These are phyloP conservation scores for Hippocampus abdominalis DNA, from an alignment of 2,113 vertebrate genomes.

Conservation along the genomic window DNA sequence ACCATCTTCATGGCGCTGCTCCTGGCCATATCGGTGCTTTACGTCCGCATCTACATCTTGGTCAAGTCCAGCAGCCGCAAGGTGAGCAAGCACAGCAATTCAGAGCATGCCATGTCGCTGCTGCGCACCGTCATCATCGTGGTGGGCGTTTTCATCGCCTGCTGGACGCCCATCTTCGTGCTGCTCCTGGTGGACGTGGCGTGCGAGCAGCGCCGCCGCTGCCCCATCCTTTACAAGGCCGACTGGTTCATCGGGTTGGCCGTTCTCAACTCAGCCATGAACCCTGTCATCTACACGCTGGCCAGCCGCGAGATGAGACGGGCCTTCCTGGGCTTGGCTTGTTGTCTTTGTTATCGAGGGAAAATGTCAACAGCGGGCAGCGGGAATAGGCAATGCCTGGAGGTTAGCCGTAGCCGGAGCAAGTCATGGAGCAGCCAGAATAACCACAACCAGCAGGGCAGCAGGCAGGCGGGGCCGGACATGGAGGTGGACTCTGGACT, in stretches of 20 bases:
- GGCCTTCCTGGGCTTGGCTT: conserved; percentile 85
- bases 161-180: conserved; percentile 89
- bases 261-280: conserved; percentile 91
- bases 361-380: conserved; percentile 40
- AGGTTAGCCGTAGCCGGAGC: conserved; percentile 79
- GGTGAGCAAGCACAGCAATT: conserved; percentile 84
- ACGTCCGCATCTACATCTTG: conserved; percentile 87
- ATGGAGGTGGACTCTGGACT: conserved; percentile 10
- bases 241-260: conserved; percentile 89
- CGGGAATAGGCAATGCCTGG: conserved; percentile 68
- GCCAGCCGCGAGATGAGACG: conserved; percentile 94
- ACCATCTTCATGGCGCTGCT: conserved; percentile 85
- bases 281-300: conserved; percentile 92
- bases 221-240: conserved; percentile 78
- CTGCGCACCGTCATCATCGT: conserved; percentile 91
- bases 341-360: conserved; percentile 71
- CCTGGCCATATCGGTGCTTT: conserved; percentile 84
- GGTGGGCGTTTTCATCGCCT: conserved; percentile 90
- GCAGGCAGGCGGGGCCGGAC: conserved; percentile 29
- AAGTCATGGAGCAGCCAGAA: conserved; percentile 86
- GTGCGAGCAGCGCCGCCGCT: conserved; percentile 73
- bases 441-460: conserved; percentile 52
- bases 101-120: conserved; percentile 87
- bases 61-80: conserved; percentile 90
- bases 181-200: conserved; percentile 90